These are phyloP conservation scores for Ricordea florida DNA, from an alignment of 92 coral and sea anemone species.

Conservation along the genomic window DNA sequence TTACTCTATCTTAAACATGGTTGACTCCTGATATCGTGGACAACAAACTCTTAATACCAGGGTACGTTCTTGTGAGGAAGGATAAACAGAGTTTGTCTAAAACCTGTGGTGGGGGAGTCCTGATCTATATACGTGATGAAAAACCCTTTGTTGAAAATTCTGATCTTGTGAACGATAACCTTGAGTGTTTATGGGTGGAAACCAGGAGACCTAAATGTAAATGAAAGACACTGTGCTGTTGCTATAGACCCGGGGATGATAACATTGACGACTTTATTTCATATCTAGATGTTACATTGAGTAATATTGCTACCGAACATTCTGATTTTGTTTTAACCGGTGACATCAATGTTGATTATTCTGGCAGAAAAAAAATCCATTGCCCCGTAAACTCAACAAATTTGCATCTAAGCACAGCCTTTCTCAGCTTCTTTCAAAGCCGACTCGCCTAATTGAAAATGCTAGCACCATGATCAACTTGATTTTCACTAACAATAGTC, in stretches of 20 bases:
- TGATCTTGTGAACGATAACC: not conserved
- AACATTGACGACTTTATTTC: not conserved
- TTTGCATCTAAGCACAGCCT: conserved; percentile 17
- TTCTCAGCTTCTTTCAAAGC: conserved; percentile 8
- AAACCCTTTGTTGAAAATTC: conserved; percentile 29
- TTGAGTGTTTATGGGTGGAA: conserved; percentile 15
- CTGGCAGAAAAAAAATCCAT: not conserved
- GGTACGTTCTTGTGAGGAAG: not conserved
- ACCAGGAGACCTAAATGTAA: conserved; percentile 14
- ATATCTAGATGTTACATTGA: not conserved
- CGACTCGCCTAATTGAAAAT: no score
- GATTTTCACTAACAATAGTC: no score
- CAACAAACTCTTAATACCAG: conserved; percentile 3
- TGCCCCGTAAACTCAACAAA: conserved; percentile 7
- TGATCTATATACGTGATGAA: no score
- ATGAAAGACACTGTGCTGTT: conserved; percentile 1
- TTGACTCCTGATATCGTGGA: conserved; percentile 4
- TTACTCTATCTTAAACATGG: conserved; percentile 13
- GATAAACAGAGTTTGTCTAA: no score
- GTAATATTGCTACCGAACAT: no score
- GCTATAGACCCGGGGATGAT: conserved; percentile 4
- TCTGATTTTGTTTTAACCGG: not conserved
- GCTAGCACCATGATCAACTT: no score
- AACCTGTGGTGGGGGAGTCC: no score
- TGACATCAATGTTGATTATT: conserved; percentile 14